Base-by-base conservation (phyloP, 2,113 vertebrate species). In the Vombatus ursinus region DNA sequence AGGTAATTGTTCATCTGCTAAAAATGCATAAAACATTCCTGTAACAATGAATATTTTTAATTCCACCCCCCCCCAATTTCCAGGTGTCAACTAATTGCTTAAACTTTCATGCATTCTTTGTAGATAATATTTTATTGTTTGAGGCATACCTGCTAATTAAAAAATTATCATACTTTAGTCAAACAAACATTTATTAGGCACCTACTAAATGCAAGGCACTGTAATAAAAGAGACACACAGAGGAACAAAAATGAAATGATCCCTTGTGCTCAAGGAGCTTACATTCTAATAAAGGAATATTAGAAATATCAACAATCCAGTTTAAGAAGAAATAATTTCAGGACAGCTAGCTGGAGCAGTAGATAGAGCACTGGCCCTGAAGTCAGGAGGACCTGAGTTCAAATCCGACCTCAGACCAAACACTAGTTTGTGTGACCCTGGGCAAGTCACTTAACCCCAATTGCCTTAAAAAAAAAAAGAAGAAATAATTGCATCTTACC, bases 401-500 rank as follows among this genome's bases (percentile, higher is more conserved):
- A 49, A 49, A 49, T 49, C 48, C 5, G 48, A 5, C 48, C 48
- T 49, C 48, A 49, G 2, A 49, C 48, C 48, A 49, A 49, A 49
- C 48, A 49, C 48, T 49, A 49, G 48, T 49, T 49, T 49, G 48
- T 49, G 48, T 49, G 48, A 49, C 48, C 48, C 48, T 49, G 48
- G 48, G 48, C 48, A 49, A 49, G 48, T 49, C 48, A 49, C 48
- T 49, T 49, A 49, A 49, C 48, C 48, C 48, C 48, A 49, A 5
- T 49, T 49, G 48, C 48, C 48, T 49, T 49, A 49, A 49, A 49
- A 49, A 49, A 49, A 49, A 49, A 49, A 97, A 91, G 95, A 19
- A 90, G 8, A 92, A 96, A 92, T 50, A 92, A 90, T 84, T 94
- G 54, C 48, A 53, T 89, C 96, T 98, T 97, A 95, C 53, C 96